Evolutionary conservation across 2,888 invertebrate species (phyloP).

Genomic region (Pseudoips prasinana): DNA sequence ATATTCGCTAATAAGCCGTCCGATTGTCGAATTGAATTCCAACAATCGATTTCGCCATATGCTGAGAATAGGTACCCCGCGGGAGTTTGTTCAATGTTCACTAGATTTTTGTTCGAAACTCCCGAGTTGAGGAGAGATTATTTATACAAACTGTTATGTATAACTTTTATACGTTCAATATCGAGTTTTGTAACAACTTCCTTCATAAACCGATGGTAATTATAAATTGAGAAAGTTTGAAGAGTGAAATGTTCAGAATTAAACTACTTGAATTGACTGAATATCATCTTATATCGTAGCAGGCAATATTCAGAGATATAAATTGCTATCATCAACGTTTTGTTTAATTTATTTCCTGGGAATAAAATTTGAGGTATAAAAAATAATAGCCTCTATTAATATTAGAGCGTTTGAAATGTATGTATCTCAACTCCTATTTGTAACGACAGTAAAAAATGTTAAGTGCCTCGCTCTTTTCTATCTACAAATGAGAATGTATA

Average conservation of each 20-base stretch:
- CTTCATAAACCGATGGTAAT: conserved; percentile 29
- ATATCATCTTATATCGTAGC: conserved; percentile 24
- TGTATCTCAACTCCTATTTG: too few relatives aligned
- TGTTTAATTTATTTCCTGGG: conserved; percentile 1
- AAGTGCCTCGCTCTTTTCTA: too few relatives aligned
- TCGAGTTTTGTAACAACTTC: conserved; percentile 27
- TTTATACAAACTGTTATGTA: conserved; percentile 19
- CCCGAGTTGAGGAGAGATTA: conserved; percentile 16
- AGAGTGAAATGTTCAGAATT: conserved; percentile 18
- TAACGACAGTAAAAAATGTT: too few relatives aligned
- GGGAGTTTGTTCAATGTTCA: conserved; percentile 20
- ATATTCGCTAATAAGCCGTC: conserved; percentile 71
- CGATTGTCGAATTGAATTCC: conserved; percentile 59
- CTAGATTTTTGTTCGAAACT: conserved; percentile 9
- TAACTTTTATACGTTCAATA: conserved; percentile 19
- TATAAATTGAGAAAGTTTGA: conserved; percentile 32
- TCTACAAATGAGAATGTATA: too few relatives aligned
- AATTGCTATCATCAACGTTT: conserved; percentile 23
- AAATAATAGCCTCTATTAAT: too few relatives aligned
- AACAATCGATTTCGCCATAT: conserved; percentile 54
- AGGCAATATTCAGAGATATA: conserved; percentile 19
- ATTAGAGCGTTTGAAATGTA: too few relatives aligned
- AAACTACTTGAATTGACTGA: conserved; percentile 23
- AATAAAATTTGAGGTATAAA: background rate
- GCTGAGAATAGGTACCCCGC: conserved; percentile 43